These are phyloP conservation scores for Amyelois transitella DNA, from an alignment of 1,140 invertebrate genomes.

Conservation along the genomic window DNA sequence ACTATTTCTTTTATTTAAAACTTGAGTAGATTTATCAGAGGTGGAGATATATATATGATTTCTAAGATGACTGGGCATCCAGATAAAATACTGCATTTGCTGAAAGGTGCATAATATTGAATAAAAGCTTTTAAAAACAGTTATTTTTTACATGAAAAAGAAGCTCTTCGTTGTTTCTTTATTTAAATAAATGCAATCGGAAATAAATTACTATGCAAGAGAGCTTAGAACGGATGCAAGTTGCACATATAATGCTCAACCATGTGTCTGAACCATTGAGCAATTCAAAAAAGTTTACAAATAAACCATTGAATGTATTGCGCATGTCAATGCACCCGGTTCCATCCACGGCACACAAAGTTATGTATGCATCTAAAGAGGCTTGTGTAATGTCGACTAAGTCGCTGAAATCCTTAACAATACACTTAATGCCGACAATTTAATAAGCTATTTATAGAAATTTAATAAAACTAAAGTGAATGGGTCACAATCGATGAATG, in stretches of 20 bases:
- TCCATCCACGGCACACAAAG: neutral
- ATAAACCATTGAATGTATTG: neutral
- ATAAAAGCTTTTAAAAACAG: no score
- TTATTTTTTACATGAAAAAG: no score
- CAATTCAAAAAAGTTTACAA: neutral
- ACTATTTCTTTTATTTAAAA: no score
- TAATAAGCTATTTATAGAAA: constrained; percentile 45
- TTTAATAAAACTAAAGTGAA: constrained; percentile 41
- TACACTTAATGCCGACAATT: constrained; percentile 39
- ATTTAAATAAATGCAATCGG: no score
- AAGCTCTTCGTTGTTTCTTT: no score
- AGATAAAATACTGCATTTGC: no score
- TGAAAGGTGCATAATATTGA: no score
- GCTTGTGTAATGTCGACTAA: constrained; percentile 2
- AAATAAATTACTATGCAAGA: no score
- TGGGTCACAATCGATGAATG: constrained; percentile 45
- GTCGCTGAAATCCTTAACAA: constrained; percentile 17
- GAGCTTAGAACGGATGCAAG: no score
- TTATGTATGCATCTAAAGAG: neutral
- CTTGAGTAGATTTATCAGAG: no score
- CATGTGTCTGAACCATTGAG: neutral
- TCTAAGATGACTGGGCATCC: no score
- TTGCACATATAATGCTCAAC: neutral
- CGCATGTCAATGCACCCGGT: neutral
- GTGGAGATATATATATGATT: no score